These are phyloP conservation scores for Molossus molossus DNA, from an alignment of 2,797 vertebrate species.

Conservation along the genomic window DNA sequence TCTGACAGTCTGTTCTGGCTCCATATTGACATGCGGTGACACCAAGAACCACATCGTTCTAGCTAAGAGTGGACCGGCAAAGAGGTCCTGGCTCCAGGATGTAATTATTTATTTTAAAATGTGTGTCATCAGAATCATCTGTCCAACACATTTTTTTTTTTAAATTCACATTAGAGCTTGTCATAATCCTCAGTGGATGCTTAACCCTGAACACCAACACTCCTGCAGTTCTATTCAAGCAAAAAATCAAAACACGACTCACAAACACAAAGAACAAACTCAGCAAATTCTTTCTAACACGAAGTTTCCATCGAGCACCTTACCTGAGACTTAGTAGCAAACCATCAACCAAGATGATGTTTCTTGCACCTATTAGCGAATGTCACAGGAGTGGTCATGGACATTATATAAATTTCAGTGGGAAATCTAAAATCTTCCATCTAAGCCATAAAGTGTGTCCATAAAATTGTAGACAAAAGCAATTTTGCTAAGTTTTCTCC, in stretches of 20 bases:
- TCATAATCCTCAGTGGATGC: neutral
- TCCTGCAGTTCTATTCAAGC: neutral
- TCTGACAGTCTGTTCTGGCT: constrained; percentile 65
- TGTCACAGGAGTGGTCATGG: neutral
- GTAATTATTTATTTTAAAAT: constrained; percentile 20
- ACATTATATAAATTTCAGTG: constrained; percentile 3
- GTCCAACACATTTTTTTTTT: neutral
- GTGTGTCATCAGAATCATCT: neutral
- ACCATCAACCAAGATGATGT: constrained; percentile 14
- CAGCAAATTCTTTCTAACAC: neutral
- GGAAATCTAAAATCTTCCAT: neutral
- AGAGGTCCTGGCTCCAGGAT: neutral
- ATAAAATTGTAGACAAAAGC: constrained; percentile 1
- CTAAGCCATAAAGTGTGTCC: neutral
- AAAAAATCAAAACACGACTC: constrained; percentile 40
- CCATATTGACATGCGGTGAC: neutral
- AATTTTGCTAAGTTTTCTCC: neutral
- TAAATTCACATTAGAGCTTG: neutral
- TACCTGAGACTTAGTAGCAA: constrained; percentile 63
- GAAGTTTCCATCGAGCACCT: neutral
- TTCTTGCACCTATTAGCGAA: constrained; percentile 43
- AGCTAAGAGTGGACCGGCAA: neutral
- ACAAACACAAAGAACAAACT: constrained; percentile 40
- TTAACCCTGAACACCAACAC: neutral
- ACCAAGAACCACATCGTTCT: neutral